These are phyloP conservation scores for Thunnus albacares DNA, from an alignment of 2,797 vertebrate genomes.

Conservation along the genomic window DNA sequence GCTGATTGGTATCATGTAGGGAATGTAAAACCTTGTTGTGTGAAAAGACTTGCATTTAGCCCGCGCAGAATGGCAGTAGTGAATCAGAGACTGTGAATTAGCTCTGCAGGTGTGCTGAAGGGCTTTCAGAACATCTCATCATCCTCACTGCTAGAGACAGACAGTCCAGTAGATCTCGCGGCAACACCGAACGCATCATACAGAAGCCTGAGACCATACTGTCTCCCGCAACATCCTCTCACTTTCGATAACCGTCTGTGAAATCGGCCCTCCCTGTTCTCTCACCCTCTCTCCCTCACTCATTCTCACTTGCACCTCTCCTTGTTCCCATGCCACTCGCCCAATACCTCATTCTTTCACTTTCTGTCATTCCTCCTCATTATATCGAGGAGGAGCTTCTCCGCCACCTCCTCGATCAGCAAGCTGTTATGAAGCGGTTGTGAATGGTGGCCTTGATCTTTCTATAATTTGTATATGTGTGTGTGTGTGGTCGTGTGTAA, in stretches of 20 bases:
- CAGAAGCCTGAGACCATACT: slow-evolving; percentile 67
- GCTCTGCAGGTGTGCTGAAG: slow-evolving; percentile 76
- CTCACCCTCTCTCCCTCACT: slow-evolving; percentile 40
- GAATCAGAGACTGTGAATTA: slow-evolving; percentile 82
- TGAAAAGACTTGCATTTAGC: slow-evolving; percentile 70
- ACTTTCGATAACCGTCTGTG: slow-evolving; percentile 58
- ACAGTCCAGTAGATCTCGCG: slow-evolving; percentile 62
- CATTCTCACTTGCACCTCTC: slow-evolving; percentile 58
- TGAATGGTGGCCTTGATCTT: slow-evolving; percentile 61
- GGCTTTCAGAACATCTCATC: slow-evolving; percentile 81
- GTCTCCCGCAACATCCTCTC: slow-evolving; percentile 54
- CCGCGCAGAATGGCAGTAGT: slow-evolving; percentile 45
- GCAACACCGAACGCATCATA: slow-evolving; percentile 54
- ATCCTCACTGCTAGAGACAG: slow-evolving; percentile 77
- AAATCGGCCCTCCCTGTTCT: slow-evolving; percentile 31
- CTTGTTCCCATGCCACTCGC: slow-evolving; percentile 43
- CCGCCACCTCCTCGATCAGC: slow-evolving; percentile 48
- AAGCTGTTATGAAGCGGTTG: slow-evolving; percentile 36
- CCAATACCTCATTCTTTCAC: slow-evolving; percentile 55
- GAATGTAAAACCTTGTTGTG: slow-evolving; percentile 51
- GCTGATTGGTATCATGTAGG: slow-evolving; percentile 71
- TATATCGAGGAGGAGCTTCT: slow-evolving; percentile 52
- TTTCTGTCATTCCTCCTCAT: slow-evolving; percentile 56
- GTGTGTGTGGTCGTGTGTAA: slow-evolving; percentile 41
- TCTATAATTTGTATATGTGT: slow-evolving; percentile 55